phyloP scores from a whole-genome alignment of 2,888 invertebrate genomes.

The Cryptus armator region DNA sequence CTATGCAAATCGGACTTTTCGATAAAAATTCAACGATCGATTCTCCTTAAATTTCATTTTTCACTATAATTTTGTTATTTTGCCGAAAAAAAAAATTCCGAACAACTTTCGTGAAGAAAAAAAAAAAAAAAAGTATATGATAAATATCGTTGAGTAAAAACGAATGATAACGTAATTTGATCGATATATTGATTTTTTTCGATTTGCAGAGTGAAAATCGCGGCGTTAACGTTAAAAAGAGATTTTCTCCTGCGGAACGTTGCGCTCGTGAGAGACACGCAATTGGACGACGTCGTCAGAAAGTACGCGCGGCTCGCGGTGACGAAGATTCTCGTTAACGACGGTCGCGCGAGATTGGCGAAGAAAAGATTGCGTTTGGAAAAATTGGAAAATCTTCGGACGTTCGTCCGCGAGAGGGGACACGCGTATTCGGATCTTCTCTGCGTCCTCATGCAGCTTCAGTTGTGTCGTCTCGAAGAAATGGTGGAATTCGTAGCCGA shows the following conservation, averaged over 20 bases:
- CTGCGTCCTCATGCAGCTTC: slow-evolving; percentile 80
- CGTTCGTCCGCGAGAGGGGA: slow-evolving; percentile 78
- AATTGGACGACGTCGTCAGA: slow-evolving; percentile 74
- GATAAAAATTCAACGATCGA: too few relatives aligned
- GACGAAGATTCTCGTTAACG: slow-evolving; percentile 76
- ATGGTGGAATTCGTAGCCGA: slow-evolving; percentile 79
- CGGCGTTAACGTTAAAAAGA: slow-evolving; percentile 75
- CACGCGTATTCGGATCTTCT: slow-evolving; percentile 80
- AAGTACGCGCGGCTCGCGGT: slow-evolving; percentile 75
- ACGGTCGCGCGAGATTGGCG: slow-evolving; percentile 75
- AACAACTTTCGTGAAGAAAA: too few relatives aligned
- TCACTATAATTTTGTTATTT: too few relatives aligned
- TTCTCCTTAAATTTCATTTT: too few relatives aligned
- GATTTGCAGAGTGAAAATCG: slow-evolving; percentile 76
- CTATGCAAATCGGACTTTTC: too few relatives aligned
- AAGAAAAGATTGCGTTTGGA: slow-evolving; percentile 73
- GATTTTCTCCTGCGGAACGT: slow-evolving; percentile 80
- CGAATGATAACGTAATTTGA: neutral
- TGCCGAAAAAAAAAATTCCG: too few relatives aligned
- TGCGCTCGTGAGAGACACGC: slow-evolving; percentile 74
- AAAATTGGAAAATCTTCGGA: slow-evolving; percentile 76
- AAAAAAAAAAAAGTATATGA: too few relatives aligned
- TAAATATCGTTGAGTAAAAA: too few relatives aligned
- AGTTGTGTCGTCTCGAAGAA: slow-evolving; percentile 76
- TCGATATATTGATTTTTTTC: neutral